phyloP scores from a whole-genome alignment of 2,797 vertebrate species.

The Urocyon cinereoargenteus region DNA sequence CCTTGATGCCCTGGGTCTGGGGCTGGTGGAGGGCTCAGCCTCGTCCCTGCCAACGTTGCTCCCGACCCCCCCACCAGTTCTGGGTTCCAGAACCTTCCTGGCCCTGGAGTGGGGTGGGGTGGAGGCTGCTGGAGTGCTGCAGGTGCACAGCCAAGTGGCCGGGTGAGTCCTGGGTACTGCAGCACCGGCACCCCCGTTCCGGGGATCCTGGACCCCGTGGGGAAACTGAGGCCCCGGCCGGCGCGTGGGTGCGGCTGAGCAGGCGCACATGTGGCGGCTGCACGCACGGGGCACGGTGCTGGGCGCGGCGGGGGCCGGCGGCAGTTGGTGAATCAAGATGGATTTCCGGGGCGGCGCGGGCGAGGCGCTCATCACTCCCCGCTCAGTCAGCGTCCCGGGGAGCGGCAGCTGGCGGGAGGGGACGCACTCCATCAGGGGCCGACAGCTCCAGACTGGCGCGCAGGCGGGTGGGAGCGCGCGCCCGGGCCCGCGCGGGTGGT shows the following conservation, averaged over 20 bases:
- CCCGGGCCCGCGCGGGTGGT: slow-evolving; percentile 57
- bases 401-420: slow-evolving; percentile 97
- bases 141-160: neutral
- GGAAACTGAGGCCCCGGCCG: neutral
- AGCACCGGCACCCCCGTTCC: neutral
- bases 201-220: neutral
- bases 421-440: slow-evolving; percentile 97
- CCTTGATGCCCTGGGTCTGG: neutral
- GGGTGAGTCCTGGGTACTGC: neutral
- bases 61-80: neutral
- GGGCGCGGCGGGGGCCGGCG: slow-evolving; percentile 88
- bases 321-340: slow-evolving; percentile 97
- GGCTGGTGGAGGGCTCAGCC: neutral
- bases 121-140: too few species aligned
- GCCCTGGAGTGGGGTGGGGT: neutral
- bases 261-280: fast-evolving
- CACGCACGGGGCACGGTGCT: neutral
- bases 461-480: slow-evolving; percentile 83
- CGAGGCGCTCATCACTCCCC: slow-evolving; percentile 94
- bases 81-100: neutral
- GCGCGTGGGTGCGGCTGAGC: fast-evolving
- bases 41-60: fast-evolving
- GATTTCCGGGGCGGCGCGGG: slow-evolving; percentile 94
- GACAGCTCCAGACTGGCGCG: slow-evolving; percentile 93
- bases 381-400: slow-evolving; percentile 93